Percentiles rank a stretch among this genome's conserved stretches.
These are phyloP conservation scores for Delichon dasypus DNA, from an alignment of 2,797 vertebrate genomes.

Conservation along the genomic window DNA sequence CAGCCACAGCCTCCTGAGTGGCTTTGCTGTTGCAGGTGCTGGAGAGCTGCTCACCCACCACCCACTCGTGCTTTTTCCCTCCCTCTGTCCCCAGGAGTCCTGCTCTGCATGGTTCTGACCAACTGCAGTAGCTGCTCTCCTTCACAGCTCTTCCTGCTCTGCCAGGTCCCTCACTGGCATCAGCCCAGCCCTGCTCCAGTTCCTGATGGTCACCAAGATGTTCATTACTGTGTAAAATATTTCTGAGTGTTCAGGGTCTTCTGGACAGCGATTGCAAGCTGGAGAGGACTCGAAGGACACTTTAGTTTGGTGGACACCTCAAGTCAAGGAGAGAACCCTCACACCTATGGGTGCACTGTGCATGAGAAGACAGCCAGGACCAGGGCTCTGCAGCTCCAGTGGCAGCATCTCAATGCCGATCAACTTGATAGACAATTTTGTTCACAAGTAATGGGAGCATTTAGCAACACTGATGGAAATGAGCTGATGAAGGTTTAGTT, in stretches of 20 bases:
- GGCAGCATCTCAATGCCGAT: background rate
- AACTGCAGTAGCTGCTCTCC: background rate
- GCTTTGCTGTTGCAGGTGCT: constrained; percentile 52
- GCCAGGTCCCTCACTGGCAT: background rate
- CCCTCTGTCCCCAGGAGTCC: background rate
- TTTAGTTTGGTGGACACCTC: background rate
- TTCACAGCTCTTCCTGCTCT: background rate
- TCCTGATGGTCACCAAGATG: background rate
- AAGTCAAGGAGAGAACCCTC: background rate
- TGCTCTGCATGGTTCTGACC: background rate
- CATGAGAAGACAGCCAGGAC: background rate
- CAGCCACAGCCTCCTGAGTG: constrained; percentile 1
- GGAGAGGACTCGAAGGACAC: background rate
- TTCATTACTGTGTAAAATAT: background rate
- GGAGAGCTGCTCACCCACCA: background rate
- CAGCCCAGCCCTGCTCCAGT: background rate
- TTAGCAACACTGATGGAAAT: background rate
- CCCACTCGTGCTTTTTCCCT: background rate
- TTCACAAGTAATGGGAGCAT: background rate
- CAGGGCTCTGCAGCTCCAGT: background rate
- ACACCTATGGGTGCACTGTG: background rate
- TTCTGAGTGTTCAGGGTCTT: background rate
- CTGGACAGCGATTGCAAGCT: background rate
- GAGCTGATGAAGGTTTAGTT: background rate
- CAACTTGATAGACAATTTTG: background rate